These are phyloP conservation scores for Eristalis intricaria DNA, from an alignment of 2,888 invertebrate species.

Conservation along the genomic window DNA sequence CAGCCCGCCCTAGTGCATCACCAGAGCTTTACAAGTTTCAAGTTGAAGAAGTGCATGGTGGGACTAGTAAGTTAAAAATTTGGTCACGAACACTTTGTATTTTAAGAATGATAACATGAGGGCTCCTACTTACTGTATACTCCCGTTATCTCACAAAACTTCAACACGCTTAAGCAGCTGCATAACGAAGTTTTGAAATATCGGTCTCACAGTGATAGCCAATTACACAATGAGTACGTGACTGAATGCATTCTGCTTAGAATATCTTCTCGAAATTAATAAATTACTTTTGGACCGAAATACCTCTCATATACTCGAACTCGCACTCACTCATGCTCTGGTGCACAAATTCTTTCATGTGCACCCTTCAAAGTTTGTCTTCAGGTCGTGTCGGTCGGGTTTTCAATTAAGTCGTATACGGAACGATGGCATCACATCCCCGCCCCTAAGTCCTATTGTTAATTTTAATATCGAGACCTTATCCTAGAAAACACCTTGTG, in stretches of 20 bases:
- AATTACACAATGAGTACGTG: background rate
- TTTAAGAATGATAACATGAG: no score
- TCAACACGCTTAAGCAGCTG: no score
- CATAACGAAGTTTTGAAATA: no score
- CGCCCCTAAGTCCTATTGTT: constrained; percentile 21
- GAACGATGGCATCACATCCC: background rate
- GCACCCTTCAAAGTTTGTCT: background rate
- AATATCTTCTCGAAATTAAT: background rate
- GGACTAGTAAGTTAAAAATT: no score
- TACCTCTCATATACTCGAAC: background rate
- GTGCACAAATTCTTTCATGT: background rate
- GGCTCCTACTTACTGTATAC: no score
- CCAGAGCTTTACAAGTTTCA: no score
- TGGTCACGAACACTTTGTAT: no score
- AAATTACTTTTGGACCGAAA: background rate
- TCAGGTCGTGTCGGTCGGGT: constrained; percentile 5
- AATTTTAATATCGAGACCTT: constrained; percentile 47
- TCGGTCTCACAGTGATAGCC: no score
- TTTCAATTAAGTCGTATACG: constrained; percentile 53
- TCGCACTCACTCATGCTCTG: background rate
- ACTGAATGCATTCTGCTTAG: background rate
- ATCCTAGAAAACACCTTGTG: constrained; percentile 36
- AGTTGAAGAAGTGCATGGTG: no score
- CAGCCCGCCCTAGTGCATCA: no score
- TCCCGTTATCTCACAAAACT: no score